Evolutionary conservation across 1,140 invertebrate genomes (phyloP).

Genomic region (Drosophila pandora): DNA sequence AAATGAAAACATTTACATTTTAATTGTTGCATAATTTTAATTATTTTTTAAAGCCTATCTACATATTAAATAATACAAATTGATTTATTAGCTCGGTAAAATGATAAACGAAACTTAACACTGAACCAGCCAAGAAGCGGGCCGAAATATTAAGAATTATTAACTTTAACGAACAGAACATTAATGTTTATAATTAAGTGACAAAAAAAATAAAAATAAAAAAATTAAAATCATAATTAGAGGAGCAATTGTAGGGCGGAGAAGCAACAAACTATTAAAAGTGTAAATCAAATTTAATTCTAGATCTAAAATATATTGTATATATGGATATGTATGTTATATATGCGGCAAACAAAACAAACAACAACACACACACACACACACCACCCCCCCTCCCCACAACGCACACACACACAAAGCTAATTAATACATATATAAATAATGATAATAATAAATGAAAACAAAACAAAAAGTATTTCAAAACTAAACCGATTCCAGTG

Average conservation of each 20-base stretch:
- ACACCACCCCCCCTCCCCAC: constrained; percentile 29
- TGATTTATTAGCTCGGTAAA: constrained; percentile 59
- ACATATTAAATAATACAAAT: constrained; percentile 52
- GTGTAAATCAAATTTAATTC: constrained; percentile 80
- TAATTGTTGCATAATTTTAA: constrained; percentile 83
- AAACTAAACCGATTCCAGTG: constrained; percentile 43
- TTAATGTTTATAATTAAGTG: constrained; percentile 49
- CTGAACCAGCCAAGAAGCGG: constrained; percentile 19
- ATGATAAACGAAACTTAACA: constrained; percentile 49
- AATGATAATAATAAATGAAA: constrained; percentile 57
- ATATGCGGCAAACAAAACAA: constrained; percentile 54
- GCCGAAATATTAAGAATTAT: constrained; percentile 46
- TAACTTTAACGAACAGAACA: constrained; percentile 40
- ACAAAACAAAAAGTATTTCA: constrained; percentile 74
- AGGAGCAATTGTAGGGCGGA: constrained; percentile 40
- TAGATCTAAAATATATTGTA: constrained; percentile 74
- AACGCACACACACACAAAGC: constrained; percentile 50
- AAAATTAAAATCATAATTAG: constrained; percentile 51
- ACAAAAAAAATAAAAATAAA: constrained; percentile 11
- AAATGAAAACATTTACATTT: constrained; percentile 82
- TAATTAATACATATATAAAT: constrained; percentile 77
- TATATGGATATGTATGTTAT: constrained; percentile 79
- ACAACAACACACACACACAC: constrained; percentile 39
- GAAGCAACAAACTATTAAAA: constrained; percentile 77
- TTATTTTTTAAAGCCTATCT: constrained; percentile 76